phyloP scores from a whole-genome alignment of 2,113 vertebrate genomes.

The Cricetomys ansorgei region DNA sequence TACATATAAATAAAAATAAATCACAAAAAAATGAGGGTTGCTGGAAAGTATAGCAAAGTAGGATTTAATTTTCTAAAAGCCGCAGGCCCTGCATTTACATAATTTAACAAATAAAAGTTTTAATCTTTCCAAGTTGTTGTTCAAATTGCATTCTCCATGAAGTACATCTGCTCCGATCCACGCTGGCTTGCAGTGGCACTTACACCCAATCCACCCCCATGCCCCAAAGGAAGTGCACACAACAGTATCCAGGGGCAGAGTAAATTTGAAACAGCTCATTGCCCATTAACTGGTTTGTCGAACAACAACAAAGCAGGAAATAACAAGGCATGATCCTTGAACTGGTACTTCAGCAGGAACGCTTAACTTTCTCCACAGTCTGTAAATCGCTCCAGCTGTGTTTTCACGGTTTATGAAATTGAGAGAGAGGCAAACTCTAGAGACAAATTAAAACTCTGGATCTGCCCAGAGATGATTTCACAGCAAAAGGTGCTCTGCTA shows the following conservation, averaged over 20 bases:
- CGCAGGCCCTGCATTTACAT: neutral
- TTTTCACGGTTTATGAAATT: slow-evolving; percentile 80
- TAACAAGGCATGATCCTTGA: slow-evolving; percentile 84
- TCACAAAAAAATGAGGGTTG: neutral
- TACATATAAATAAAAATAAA: neutral
- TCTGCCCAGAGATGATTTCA: slow-evolving; percentile 39
- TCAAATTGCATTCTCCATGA: slow-evolving; percentile 18
- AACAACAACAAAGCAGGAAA: slow-evolving; percentile 86
- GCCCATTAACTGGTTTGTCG: slow-evolving; percentile 81
- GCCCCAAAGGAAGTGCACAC: slow-evolving; percentile 61
- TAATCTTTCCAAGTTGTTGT: neutral
- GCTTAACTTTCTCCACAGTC: slow-evolving; percentile 81
- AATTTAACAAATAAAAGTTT: slow-evolving; percentile 3
- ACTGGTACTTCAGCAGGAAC: slow-evolving; percentile 81
- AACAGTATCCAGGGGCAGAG: slow-evolving; percentile 58
- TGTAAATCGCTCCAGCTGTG: slow-evolving; percentile 84
- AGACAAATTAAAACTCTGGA: slow-evolving; percentile 81
- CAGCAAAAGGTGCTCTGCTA: neutral
- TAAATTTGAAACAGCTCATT: slow-evolving; percentile 79
- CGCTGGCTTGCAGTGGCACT: neutral
- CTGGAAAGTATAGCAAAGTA: neutral
- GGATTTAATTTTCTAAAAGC: neutral
- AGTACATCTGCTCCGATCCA: neutral
- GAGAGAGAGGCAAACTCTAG: slow-evolving; percentile 70
- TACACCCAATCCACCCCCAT: slow-evolving; percentile 64